phyloP scores from a whole-genome alignment of 2,113 vertebrate species.

The Pampusana beccarii region DNA sequence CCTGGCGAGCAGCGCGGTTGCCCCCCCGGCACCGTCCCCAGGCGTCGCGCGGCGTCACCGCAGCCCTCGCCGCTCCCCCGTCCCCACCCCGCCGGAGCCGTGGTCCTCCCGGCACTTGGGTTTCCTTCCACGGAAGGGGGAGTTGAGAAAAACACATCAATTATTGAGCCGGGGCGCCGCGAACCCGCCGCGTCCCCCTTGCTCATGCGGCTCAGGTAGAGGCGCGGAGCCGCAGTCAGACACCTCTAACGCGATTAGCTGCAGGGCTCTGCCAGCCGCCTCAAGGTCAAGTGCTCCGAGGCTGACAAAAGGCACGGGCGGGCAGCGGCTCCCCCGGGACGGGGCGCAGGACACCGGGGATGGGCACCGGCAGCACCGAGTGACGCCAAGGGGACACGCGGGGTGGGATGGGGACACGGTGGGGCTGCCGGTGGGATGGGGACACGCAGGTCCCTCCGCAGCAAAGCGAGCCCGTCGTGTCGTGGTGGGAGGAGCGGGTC shows the following conservation, averaged over 20 bases:
- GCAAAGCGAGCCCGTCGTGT: rapidly evolving
- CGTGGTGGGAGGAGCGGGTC: background rate
- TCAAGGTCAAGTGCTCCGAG: conserved; percentile 59
- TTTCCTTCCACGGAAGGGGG: conserved; percentile 61
- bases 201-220: conserved; percentile 66
- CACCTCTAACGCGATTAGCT: conserved; percentile 56
- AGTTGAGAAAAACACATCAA: conserved; percentile 58
- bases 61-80: rapidly evolving
- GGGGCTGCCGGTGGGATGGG: background rate
- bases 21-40: rapidly evolving
- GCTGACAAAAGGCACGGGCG: conserved; percentile 27
- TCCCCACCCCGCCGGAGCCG: background rate
- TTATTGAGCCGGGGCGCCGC: conserved; percentile 49
- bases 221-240: conserved; percentile 55
- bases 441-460: background rate
- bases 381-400: rapidly evolving
- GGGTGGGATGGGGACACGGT: background rate
- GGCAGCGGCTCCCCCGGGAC: background rate
- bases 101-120: background rate
- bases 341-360: background rate
- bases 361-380: background rate
- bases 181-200: conserved; percentile 37
- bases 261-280: conserved; percentile 56
- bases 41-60: rapidly evolving
- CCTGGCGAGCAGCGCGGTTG: rapidly evolving